Base-by-base conservation (phyloP, 2,797 vertebrate genomes). In the Acridotheres tristis region DNA sequence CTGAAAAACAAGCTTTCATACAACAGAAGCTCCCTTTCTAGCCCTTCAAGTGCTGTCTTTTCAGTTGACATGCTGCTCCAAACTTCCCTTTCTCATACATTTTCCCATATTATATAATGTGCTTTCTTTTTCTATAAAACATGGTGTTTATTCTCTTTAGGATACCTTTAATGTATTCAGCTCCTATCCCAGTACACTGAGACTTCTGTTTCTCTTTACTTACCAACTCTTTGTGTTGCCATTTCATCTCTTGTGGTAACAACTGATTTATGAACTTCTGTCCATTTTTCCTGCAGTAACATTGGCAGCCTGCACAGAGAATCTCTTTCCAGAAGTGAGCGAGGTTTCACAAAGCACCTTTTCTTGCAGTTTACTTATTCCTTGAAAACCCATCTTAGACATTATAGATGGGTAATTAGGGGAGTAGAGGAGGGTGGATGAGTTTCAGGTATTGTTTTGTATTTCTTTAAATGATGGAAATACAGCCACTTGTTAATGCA, bases 261-360 rank as follows among this genome's bases (percentile, higher is more conserved):
- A 72, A 27, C 17, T 2, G 0, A 47, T 13, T 81, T 65, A n/a
- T 34, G 22, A 45, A 62, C 18, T 79, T 69, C 58, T 58, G 23
- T 42, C 45, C 6, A 51, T 76, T 81, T 71, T 62, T 62, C n/a
- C 32, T 82, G 58, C 55, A 86, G 80, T 13, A 18, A 66, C 10
- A 1, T 2, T 38, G 54, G 13, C 0, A 0, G 45, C 32, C n/a
- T 88, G 55, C 40, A 34, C 42, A 69, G 51, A 69, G 9, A 92
- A 76, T 42, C 26, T 19, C 21, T 82, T 89, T 75, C 55, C 32
- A 43, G 63, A 89, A 85, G 17, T 16, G 16, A 87, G 25, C 1
- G 1, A 72, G 7, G 14, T 72, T 73, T 83, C 54, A 45, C 22
- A 43, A 82, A 83, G 12, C 21, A 68, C 32, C 27, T 68, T 90